phyloP scores from a whole-genome alignment of 2,113 vertebrate species.

The Hemiprocne comata region DNA sequence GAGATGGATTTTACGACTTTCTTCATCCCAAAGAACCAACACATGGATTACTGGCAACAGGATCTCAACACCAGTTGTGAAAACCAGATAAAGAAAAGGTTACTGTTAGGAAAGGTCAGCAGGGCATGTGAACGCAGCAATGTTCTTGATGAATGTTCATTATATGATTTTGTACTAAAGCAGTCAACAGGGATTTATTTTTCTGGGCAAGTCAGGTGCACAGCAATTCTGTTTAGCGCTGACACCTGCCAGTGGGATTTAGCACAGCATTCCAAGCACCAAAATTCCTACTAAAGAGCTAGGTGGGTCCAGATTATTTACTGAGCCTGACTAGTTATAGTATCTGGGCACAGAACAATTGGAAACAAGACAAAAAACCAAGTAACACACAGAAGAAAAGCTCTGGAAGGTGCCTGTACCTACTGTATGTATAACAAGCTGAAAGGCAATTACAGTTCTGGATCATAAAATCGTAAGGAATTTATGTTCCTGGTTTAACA shows the following conservation, averaged over 20 bases:
- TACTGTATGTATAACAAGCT: not conserved
- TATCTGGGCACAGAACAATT: not conserved
- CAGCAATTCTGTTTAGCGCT: not conserved
- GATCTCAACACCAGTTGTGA: not conserved
- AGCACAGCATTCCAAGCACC: not conserved
- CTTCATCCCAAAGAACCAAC: not conserved
- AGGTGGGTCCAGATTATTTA: not conserved
- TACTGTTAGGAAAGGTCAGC: not conserved
- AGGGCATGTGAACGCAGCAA: not conserved
- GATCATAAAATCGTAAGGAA: not conserved
- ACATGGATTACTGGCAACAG: not conserved
- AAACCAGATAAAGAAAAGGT: not conserved
- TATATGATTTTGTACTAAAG: not conserved
- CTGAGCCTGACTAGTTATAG: not conserved
- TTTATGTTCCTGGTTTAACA: not conserved
- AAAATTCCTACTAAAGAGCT: not conserved
- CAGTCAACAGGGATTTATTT: not conserved
- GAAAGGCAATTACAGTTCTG: not conserved
- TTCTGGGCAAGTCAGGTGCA: not conserved
- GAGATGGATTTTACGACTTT: not conserved
- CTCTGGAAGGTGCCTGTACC: not conserved
- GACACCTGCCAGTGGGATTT: not conserved
- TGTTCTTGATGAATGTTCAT: rapidly evolving
- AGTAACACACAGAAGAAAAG: not conserved
- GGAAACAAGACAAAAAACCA: rapidly evolving